Base-by-base conservation (phyloP, 2,113 vertebrate genomes). In the Scolopax mira region DNA sequence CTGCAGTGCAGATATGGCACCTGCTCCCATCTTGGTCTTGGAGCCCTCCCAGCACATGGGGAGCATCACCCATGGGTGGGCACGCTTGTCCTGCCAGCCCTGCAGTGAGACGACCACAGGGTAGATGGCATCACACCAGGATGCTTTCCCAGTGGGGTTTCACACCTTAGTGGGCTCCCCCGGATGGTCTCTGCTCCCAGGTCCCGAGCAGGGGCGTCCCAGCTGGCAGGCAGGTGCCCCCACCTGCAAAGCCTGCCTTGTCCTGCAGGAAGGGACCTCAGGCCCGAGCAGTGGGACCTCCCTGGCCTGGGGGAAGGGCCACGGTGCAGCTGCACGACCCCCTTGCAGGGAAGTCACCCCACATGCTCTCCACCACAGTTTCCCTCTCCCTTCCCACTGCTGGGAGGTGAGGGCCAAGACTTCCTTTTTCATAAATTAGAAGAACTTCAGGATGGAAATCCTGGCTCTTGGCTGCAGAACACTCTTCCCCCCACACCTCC, bases 301-400 rank as follows among this genome's bases (percentile, higher is more conserved):
- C 22, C 14, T 0, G 1, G 17, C 71, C 31, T 2, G 3, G 13
- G 46, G 25, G 31, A 78, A 62, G 11, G 55, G 35, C 31, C 0
- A 0, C 1, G 0, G 55, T 28, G 41, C 35, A 1, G 0, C 13
- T 3, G 3, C 1, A 2, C 2, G 0, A 62, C 5, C 9, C 25
- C 42, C 51, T 44, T 33, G 31, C 35, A 1, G 27, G 12, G 52
- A 80, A 85, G 39, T 24, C 1, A 0, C 35, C 25, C 41, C 3
- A 0, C 4, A 1, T 0, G 4, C 22, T 64, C 41, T 7, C 7
- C 3, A 3, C 17, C 3, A 1, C 11, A 1, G 39, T 66, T 85
- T 79, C 44, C 22, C 23, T 72, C 44, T 79, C 42, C 44, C 51
- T 79, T 46, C 30, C 39, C 46, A n/a, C 7, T 0, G 3, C 3